Evolutionary conservation across 2,888 invertebrate species (phyloP).

Genomic region (Crioceris asparagi): DNA sequence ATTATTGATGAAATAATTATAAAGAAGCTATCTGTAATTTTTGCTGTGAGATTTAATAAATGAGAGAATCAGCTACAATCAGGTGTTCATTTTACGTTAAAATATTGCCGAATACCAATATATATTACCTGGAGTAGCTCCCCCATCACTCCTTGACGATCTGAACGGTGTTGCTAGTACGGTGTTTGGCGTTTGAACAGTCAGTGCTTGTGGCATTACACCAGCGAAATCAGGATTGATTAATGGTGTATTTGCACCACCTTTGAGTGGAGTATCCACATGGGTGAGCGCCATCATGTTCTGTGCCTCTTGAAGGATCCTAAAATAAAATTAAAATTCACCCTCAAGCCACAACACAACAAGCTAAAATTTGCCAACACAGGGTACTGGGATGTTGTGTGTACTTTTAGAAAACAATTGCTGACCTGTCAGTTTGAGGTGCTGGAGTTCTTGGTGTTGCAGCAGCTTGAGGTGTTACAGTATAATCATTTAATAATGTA

Average conservation of each 20-base stretch:
- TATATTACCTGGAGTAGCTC: constrained; percentile 38
- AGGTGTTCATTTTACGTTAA: constrained; percentile 10
- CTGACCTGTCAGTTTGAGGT: constrained; percentile 57
- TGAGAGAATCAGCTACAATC: no score
- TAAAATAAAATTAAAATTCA: constrained; percentile 4
- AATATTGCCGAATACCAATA: background rate
- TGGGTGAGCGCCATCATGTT: constrained; percentile 97
- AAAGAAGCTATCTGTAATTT: no score
- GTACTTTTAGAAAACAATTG: background rate
- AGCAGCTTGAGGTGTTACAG: constrained; percentile 57
- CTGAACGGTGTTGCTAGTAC: constrained; percentile 80
- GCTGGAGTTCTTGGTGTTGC: constrained; percentile 81
- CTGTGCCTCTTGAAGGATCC: constrained; percentile 87
- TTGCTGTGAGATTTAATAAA: no score
- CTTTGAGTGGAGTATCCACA: constrained; percentile 94
- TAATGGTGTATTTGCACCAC: constrained; percentile 90
- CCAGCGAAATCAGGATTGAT: constrained; percentile 83
- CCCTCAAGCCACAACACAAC: background rate
- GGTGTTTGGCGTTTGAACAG: constrained; percentile 79
- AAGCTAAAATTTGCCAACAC: background rate
- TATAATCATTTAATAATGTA: constrained; percentile 84
- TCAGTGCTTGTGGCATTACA: constrained; percentile 60
- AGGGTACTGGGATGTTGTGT: no score
- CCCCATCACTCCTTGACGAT: constrained; percentile 56
- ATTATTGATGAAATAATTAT: constrained; percentile 3